A percentile compares a stretch with the other conserved stretches of the same genome.
These are phyloP conservation scores for Halcyon chelicuti DNA, from an alignment of 2,797 vertebrate genomes.

Conservation along the genomic window DNA sequence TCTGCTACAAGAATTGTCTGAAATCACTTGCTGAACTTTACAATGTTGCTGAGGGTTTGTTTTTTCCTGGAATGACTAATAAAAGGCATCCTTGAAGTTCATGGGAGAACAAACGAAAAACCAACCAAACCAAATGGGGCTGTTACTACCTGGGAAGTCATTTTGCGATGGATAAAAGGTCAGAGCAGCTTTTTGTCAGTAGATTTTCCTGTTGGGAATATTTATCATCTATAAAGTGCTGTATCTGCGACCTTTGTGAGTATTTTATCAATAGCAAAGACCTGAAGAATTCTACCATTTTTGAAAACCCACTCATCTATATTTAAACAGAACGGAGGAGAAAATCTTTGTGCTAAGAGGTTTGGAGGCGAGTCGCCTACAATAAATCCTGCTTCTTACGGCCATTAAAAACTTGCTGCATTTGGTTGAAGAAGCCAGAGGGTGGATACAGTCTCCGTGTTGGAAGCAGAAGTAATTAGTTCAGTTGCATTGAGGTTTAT, in stretches of 20 bases:
- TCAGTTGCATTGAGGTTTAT: neutral
- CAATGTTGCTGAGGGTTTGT: neutral
- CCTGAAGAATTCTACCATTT: slow-evolving; percentile 62
- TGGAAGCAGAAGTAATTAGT: neutral
- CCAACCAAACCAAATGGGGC: slow-evolving; percentile 17
- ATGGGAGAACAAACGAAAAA: slow-evolving; percentile 14
- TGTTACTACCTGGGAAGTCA: slow-evolving; percentile 54
- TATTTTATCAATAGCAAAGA: slow-evolving; percentile 71
- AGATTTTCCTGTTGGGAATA: slow-evolving; percentile 60
- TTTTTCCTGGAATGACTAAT: slow-evolving; percentile 18
- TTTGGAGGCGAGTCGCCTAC: neutral
- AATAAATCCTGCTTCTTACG: neutral
- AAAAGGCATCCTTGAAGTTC: slow-evolving; percentile 63
- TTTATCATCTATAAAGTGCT: slow-evolving; percentile 67
- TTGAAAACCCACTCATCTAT: slow-evolving; percentile 68
- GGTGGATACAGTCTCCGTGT: neutral
- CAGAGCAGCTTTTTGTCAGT: slow-evolving; percentile 55
- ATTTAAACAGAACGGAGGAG: slow-evolving; percentile 59
- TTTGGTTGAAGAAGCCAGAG: neutral
- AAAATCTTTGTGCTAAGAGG: slow-evolving; percentile 8
- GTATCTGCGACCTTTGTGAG: slow-evolving; percentile 68
- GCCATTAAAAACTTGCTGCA: neutral
- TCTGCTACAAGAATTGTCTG: neutral
- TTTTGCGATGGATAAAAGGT: slow-evolving; percentile 59
- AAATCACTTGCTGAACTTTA: slow-evolving; percentile 9